Evolutionary conservation across 2,888 invertebrate genomes (phyloP).

Genomic region (Orthosia gracilis): DNA sequence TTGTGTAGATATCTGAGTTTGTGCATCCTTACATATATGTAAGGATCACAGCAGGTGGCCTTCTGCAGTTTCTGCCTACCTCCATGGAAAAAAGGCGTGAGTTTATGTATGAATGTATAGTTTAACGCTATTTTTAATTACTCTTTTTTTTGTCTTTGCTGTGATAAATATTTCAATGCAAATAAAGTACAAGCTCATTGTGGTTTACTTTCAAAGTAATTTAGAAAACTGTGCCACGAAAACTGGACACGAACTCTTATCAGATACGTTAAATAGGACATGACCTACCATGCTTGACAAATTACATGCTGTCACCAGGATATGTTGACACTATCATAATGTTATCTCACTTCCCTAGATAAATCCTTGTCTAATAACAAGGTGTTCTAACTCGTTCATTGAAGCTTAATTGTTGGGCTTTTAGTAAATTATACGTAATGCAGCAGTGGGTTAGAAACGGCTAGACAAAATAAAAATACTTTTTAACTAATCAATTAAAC

Average conservation of each 20-base stretch:
- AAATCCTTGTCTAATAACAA: background rate
- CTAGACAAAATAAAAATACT: too few species aligned
- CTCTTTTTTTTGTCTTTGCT: too few species aligned
- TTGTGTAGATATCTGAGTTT: too few species aligned
- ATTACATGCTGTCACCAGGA: conserved; percentile 17
- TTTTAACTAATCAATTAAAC: too few species aligned
- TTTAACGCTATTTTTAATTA: too few species aligned
- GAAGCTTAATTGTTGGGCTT: background rate
- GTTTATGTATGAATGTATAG: too few species aligned
- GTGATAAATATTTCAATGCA: background rate
- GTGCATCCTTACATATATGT: too few species aligned
- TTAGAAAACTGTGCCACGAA: background rate
- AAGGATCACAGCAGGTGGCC: too few species aligned
- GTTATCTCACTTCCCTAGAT: background rate
- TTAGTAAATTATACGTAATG: background rate
- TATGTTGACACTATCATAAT: background rate
- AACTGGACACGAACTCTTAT: conserved; percentile 2
- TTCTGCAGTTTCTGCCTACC: too few species aligned
- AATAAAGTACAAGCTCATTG: background rate
- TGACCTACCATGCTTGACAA: conserved; percentile 4
- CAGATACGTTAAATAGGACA: conserved; percentile 8
- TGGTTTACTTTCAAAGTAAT: background rate
- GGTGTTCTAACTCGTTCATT: background rate
- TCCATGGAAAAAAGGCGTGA: too few species aligned
- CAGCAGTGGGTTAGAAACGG: too few species aligned